Conservation (phyloP, 1,140 invertebrate species). For the Drosophila sproati region DNA sequence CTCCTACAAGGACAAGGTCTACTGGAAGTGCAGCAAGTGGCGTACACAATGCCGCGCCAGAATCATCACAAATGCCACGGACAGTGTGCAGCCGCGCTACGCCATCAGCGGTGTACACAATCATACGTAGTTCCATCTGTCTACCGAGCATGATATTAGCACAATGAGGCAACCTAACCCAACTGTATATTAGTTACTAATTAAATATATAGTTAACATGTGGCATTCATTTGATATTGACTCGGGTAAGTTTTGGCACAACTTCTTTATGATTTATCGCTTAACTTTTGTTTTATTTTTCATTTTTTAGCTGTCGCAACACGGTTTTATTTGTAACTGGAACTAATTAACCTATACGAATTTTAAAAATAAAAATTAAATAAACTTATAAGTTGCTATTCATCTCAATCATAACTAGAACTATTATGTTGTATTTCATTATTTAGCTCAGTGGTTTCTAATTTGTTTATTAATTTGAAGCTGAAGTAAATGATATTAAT, state of each 20-base stretch:
- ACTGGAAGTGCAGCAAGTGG: slow-evolving; percentile 84
- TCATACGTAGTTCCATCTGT: slow-evolving; percentile 39
- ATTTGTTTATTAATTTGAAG: too few relatives aligned
- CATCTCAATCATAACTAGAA: background rate
- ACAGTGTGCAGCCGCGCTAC: slow-evolving; percentile 49
- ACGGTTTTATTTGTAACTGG: background rate
- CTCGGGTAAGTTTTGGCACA: slow-evolving; percentile 41
- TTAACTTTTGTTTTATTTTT: slow-evolving; percentile 8
- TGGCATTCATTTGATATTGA: background rate
- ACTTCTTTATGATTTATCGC: background rate
- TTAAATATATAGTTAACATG: background rate
- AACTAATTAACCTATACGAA: background rate
- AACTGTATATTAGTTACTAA: background rate
- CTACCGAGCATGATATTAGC: background rate
- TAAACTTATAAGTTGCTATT: too few relatives aligned
- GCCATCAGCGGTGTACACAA: slow-evolving; percentile 76
- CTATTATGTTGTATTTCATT: background rate
- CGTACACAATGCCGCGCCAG: slow-evolving; percentile 75
- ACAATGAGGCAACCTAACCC: slow-evolving; percentile 11
- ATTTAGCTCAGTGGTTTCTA: background rate
- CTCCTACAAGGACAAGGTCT: slow-evolving; percentile 77
- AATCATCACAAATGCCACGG: slow-evolving; percentile 67
- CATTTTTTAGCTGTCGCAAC: slow-evolving; percentile 3
- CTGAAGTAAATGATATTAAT: background rate
- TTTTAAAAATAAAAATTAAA: background rate